Percentiles rank a stretch among this genome's conserved stretches.
phyloP scores from a whole-genome alignment of 2,888 invertebrate genomes.

The Eupithecia exiguata region DNA sequence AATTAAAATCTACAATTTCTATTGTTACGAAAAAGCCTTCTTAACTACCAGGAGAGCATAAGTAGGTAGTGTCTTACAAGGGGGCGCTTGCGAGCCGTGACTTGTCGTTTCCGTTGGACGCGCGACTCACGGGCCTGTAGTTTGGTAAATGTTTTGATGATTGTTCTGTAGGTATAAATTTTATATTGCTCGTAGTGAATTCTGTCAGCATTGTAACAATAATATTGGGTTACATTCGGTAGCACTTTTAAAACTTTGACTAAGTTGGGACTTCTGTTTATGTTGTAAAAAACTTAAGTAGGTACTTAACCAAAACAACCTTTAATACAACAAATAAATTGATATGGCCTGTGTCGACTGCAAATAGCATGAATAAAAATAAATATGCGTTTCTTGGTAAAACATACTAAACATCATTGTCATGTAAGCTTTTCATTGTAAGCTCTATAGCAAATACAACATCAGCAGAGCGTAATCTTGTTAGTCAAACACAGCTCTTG shows the following conservation, averaged over 20 bases:
- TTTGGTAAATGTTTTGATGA: conserved; percentile 42
- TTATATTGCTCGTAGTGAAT: background rate
- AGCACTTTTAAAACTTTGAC: background rate
- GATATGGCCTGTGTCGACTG: background rate
- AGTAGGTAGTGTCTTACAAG: conserved; percentile 56
- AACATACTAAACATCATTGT: background rate
- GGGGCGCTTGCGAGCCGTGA: conserved; percentile 78
- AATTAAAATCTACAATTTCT: background rate
- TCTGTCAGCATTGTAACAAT: background rate
- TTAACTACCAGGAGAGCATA: conserved; percentile 27
- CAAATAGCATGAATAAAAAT: background rate
- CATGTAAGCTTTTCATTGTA: conserved; percentile 33
- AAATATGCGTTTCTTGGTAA: background rate
- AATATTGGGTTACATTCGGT: background rate
- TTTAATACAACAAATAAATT: background rate
- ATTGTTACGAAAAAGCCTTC: background rate
- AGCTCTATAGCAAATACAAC: conserved; percentile 39
- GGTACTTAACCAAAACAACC: background rate
- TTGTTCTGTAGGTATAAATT: background rate
- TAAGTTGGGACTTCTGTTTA: background rate
- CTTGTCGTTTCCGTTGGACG: conserved; percentile 64
- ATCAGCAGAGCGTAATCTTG: conserved; percentile 58
- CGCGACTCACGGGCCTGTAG: conserved; percentile 52
- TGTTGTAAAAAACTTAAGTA: background rate
- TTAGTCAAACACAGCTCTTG: conserved; percentile 70